phyloP scores from a whole-genome alignment of 1,140 invertebrate genomes.

The Idris sp. region DNA sequence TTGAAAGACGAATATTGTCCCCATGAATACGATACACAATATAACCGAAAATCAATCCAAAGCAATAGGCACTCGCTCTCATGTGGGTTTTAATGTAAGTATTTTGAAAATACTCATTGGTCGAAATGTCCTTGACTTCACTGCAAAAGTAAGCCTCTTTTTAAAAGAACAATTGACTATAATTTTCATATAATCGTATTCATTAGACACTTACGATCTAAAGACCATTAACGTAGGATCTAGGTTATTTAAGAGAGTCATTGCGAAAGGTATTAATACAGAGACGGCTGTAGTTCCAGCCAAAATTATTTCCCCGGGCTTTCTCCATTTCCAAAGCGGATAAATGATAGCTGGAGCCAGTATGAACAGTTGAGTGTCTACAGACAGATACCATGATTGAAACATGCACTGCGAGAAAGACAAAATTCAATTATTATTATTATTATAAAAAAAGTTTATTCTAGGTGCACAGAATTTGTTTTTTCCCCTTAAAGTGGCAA shows the following conservation, averaged over 20 bases:
- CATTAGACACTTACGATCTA: conserved; percentile 80
- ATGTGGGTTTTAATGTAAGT: conserved; percentile 85
- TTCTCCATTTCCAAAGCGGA: conserved; percentile 82
- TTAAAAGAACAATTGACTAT: conserved; percentile 43
- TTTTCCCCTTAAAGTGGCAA: too few species aligned
- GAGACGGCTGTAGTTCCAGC: conserved; percentile 78
- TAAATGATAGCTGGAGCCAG: conserved; percentile 87
- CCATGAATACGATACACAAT: conserved; percentile 81
- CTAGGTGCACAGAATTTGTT: too few species aligned
- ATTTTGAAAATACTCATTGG: conserved; percentile 81
- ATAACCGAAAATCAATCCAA: conserved; percentile 82
- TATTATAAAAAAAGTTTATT: too few species aligned
- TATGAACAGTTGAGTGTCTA: conserved; percentile 91
- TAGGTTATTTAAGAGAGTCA: conserved; percentile 80
- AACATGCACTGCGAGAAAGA: conserved; percentile 91
- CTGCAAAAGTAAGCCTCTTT: conserved; percentile 77
- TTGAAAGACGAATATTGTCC: conserved; percentile 77
- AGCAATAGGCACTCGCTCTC: conserved; percentile 82
- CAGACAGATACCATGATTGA: conserved; percentile 93
- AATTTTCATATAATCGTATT: conserved; percentile 47
- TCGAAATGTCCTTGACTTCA: conserved; percentile 81
- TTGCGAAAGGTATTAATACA: conserved; percentile 80
- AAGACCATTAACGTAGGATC: conserved; percentile 84
- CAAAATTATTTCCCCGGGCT: conserved; percentile 80
- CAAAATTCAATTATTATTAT: conserved; percentile 6